Conservation (phyloP, 2,797 vertebrate genomes). For the Notamacropus eugenii region DNA sequence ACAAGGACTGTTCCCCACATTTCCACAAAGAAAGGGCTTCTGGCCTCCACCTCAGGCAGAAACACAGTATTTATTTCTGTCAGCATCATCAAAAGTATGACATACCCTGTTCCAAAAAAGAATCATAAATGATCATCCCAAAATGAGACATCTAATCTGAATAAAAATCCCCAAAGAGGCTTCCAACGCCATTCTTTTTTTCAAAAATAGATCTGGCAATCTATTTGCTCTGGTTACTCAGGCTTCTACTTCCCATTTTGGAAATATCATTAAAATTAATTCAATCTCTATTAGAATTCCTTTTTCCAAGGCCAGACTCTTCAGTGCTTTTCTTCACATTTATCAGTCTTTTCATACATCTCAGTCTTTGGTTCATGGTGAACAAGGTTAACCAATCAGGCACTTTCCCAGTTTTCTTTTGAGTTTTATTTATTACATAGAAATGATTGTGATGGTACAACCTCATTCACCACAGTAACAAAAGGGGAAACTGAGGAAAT, state of each 20-base stretch:
- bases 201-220: not conserved
- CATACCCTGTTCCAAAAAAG: conserved; percentile 28
- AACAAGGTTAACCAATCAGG: not conserved
- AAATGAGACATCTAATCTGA: conserved; percentile 51
- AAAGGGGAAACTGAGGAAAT: conserved; percentile 53
- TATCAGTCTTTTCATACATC: conserved; percentile 8
- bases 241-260: not conserved
- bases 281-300: not conserved
- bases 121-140: conserved; percentile 55
- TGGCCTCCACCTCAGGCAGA: conserved; percentile 32
- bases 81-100: conserved; percentile 45
- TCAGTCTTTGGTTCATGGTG: conserved; percentile 45
- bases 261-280: not conserved
- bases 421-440: conserved; percentile 40
- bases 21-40: conserved; percentile 18
- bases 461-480: conserved; percentile 8
- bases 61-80: conserved; percentile 30
- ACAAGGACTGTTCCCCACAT: conserved; percentile 17
- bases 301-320: not conserved
- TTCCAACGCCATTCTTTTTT: conserved; percentile 5
- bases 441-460: not conserved
- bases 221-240: not conserved
- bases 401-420: conserved; percentile 49
- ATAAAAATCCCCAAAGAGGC: conserved; percentile 26
- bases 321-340: conserved; percentile 24